Evolutionary conservation across 2,888 invertebrate species (phyloP).

Genomic region (Leptopilina drosophilae): DNA sequence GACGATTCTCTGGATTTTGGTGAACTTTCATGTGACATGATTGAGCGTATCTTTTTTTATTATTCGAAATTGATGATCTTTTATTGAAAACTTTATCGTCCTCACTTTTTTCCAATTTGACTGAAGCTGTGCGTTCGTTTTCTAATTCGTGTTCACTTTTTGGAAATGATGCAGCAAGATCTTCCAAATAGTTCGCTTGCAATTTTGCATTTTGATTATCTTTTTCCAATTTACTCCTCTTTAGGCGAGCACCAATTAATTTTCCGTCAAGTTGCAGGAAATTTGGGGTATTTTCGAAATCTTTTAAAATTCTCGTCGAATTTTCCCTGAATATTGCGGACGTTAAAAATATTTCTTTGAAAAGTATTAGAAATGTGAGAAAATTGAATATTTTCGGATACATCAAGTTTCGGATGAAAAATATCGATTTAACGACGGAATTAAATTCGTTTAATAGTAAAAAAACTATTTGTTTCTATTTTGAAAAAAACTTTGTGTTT

Average conservation of each 20-base stretch:
- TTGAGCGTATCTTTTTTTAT: neutral
- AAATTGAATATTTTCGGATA: too few species aligned
- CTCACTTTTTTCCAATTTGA: neutral
- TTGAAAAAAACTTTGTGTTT: too few species aligned
- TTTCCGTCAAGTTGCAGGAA: neutral
- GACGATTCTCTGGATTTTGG: neutral
- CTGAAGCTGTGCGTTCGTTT: neutral
- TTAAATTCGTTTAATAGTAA: too few species aligned
- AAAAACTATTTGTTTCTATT: too few species aligned
- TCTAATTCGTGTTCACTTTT: conserved; percentile 14
- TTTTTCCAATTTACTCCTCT: conserved; percentile 24
- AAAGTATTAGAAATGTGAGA: too few species aligned
- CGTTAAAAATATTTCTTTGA: too few species aligned
- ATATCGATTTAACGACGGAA: too few species aligned
- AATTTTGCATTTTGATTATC: neutral
- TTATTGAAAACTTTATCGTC: neutral
- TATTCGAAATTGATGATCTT: conserved; percentile 7
- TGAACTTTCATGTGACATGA: neutral
- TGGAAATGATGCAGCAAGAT: conserved; percentile 38
- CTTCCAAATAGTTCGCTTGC: neutral
- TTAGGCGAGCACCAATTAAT: conserved; percentile 12
- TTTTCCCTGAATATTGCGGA: too few species aligned
- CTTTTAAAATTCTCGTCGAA: too few species aligned
- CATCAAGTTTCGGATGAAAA: too few species aligned
- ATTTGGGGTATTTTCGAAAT: too few species aligned